A percentile compares a stretch with the other conserved stretches of the same genome.
Conservation (phyloP, 2,113 vertebrate genomes). For the Cavia aperea region DNA sequence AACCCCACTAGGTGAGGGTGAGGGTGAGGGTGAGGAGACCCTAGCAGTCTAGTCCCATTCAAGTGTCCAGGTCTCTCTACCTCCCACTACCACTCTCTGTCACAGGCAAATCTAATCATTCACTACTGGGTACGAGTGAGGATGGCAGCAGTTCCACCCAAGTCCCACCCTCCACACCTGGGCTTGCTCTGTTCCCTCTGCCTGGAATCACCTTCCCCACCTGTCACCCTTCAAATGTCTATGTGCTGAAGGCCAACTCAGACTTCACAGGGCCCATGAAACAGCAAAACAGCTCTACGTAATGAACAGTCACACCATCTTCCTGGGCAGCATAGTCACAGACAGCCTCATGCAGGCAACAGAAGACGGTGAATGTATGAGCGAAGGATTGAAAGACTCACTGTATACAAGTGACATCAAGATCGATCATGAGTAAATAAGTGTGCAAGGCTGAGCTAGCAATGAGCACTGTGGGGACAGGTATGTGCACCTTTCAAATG, state of each 20-base stretch:
- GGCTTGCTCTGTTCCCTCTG: not conserved
- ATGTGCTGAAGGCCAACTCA: accelerated
- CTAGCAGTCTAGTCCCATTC: not conserved
- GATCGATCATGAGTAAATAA: not conserved
- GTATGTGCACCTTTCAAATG: no score
- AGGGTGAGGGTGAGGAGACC: not conserved
- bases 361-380: not conserved
- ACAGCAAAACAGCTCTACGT: not conserved
- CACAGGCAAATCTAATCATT: not conserved
- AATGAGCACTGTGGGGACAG: not conserved
- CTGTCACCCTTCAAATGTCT: not conserved
- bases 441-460: not conserved
- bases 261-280: not conserved
- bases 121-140: not conserved
- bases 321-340: not conserved
- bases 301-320: no score
- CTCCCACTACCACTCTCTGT: not conserved
- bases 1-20: accelerated
- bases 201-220: not conserved
- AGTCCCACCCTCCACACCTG: not conserved
- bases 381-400: not conserved
- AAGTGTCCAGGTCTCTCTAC: not conserved
- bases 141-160: not conserved
- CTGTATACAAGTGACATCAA: not conserved
- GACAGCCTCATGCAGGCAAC: no score